phyloP scores from a whole-genome alignment of 2,113 vertebrate genomes.

The Chaenocephalus aceratus region DNA sequence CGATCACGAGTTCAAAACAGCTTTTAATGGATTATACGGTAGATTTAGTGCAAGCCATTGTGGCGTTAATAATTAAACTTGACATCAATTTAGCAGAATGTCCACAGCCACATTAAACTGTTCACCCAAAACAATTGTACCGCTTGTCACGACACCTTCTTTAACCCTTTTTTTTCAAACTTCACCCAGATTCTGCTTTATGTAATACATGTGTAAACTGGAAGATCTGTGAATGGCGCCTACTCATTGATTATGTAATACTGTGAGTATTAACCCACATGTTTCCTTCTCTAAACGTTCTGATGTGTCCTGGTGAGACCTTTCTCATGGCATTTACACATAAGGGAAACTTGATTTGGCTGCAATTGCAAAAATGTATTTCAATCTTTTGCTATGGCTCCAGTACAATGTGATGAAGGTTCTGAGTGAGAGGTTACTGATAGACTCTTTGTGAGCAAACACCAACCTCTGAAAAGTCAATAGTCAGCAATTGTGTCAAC shows the following conservation, averaged over 20 bases:
- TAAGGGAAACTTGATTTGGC: neutral
- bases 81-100: neutral
- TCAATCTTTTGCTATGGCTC: neutral
- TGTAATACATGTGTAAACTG: neutral
- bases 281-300: neutral
- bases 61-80: neutral
- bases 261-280: neutral
- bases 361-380: neutral
- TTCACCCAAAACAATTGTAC: too few relatives aligned
- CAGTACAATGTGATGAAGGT: neutral
- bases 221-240: neutral
- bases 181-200: too few relatives aligned
- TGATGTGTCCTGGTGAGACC: neutral
- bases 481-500: slow-evolving; percentile 16
- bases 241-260: neutral
- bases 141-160: too few relatives aligned
- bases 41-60: too few relatives aligned
- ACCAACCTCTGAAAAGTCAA: neutral
- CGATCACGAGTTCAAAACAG: neutral
- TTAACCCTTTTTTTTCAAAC: too few relatives aligned
- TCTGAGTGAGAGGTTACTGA: neutral
- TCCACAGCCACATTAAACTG: neutral
- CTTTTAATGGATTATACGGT: too few relatives aligned
- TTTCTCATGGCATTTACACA: neutral
- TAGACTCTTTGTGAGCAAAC: neutral